A percentile compares a stretch with the other conserved stretches of the same genome.
Evolutionary conservation across 2,888 invertebrate genomes (phyloP).

Genomic region (Orthonevra nobilis): DNA sequence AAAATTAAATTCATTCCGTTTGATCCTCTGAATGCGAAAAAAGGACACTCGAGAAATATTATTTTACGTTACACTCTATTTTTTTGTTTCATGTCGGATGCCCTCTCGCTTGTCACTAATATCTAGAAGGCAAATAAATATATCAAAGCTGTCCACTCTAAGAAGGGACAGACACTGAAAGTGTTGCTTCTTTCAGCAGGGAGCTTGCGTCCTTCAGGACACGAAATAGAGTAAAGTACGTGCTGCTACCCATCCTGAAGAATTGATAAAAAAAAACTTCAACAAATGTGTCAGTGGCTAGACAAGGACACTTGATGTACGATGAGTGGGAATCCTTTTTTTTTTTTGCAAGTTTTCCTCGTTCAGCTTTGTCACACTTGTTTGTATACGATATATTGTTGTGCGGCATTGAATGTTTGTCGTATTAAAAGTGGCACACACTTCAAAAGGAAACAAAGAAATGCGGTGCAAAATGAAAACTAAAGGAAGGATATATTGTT

Average conservation of each 20-base stretch:
- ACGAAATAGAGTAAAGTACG: slow-evolving; percentile 54
- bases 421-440: slow-evolving; percentile 50
- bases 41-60: slow-evolving; percentile 15
- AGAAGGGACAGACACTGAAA: slow-evolving; percentile 15
- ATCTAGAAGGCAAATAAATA: slow-evolving; percentile 51
- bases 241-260: slow-evolving; percentile 11
- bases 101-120: slow-evolving; percentile 36
- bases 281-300: slow-evolving; percentile 65
- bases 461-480: too few species aligned
- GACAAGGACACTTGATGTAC: slow-evolving; percentile 58
- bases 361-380: slow-evolving; percentile 39
- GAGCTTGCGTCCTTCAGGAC: slow-evolving; percentile 10
- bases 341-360: neutral
- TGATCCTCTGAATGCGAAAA: neutral
- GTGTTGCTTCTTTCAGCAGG: neutral
- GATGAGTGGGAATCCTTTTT: slow-evolving; percentile 54
- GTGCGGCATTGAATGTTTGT: slow-evolving; percentile 52
- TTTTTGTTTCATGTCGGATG: slow-evolving; percentile 11
- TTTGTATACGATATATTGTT: slow-evolving; percentile 38
- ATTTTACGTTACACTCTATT: neutral
- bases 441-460: slow-evolving; percentile 28
- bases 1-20: slow-evolving; percentile 52
- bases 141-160: slow-evolving; percentile 27
- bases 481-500: slow-evolving; percentile 27
- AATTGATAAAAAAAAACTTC: slow-evolving; percentile 29